These are phyloP conservation scores for Meteorus colon DNA, from an alignment of 2,888 invertebrate species.

Conservation along the genomic window DNA sequence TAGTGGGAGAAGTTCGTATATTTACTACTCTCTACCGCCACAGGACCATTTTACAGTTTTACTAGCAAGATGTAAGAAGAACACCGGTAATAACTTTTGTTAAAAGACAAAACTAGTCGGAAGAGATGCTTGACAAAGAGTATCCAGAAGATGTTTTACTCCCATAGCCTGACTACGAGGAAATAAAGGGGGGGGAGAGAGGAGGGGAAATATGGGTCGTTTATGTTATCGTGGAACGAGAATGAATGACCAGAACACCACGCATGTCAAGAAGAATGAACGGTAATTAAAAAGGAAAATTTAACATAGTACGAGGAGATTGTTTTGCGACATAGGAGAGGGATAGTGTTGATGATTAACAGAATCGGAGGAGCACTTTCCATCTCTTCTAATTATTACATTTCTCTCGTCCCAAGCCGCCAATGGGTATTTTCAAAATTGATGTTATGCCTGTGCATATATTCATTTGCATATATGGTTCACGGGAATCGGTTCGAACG, in stretches of 20 bases:
- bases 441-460: no score
- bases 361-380: no score
- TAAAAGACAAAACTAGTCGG: slow-evolving; percentile 4
- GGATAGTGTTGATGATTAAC: no score
- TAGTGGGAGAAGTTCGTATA: neutral
- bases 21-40: slow-evolving; percentile 4
- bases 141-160: neutral
- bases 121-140: neutral
- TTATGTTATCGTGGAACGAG: slow-evolving; percentile 34
- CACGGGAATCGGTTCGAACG: no score
- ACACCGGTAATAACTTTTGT: slow-evolving; percentile 35
- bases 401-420: no score
- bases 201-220: neutral
- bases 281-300: neutral
- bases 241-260: slow-evolving; percentile 29
- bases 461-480: no score
- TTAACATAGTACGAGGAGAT: neutral
- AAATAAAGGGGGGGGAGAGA: neutral
- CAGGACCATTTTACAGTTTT: slow-evolving; percentile 35
- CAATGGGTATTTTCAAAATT: no score
- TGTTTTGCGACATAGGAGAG: no score
- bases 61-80: slow-evolving; percentile 32
- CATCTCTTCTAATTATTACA: no score
- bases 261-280: slow-evolving; percentile 26
- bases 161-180: neutral